Base-by-base conservation (phyloP, 2,888 invertebrate genomes). In the Drosophila subquinaria region DNA sequence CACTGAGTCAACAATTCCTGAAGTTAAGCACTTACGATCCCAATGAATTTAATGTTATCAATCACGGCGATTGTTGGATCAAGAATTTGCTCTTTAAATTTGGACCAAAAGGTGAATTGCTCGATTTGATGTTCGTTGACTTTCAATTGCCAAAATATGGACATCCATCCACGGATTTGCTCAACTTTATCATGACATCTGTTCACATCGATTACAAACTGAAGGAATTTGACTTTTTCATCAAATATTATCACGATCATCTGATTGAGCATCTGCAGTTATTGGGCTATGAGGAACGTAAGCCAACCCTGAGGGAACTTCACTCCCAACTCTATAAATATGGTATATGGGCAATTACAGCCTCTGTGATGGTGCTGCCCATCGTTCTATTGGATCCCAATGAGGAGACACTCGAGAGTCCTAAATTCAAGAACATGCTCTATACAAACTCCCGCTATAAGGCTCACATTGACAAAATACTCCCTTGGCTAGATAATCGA, bases 1-100 rank as follows among this genome's bases (percentile, higher is more conserved):
- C 73, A n/a, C 20, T 85, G 33, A 45, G 73, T 17, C 73, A 82
- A 6, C 51, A 78, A 11, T 81, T 84, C 2, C 57, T 83, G 0
- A 55, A 65, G 0, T 15, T 66, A 0, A 66, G 69, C 17, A 59
- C 56, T 9, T 43, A 60, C 3, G 78, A 91, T 74, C 80, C 78
- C 0, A 47, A 36, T 5, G 87, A 88, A 3, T 91, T 92, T 13
- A 89, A 86, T 81, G 91, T 91, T 0, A 71, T 92, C 0, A 90
- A 87, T 67, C 92, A 92, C 65, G 92, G 92, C 0, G 91, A 91
- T 62, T 86, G 88, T 27, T 91, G 92, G 92, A 78, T 81, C 11
- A 91, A 91, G 36, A 92, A 92, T 63, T 63, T 92, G 10, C 87
- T 92, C 35, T 92, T 92, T 11, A 87, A 90, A 52, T 73, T 88